Conservation (phyloP, 2,113 vertebrate genomes). For the Eulacestoma nigropectus region DNA sequence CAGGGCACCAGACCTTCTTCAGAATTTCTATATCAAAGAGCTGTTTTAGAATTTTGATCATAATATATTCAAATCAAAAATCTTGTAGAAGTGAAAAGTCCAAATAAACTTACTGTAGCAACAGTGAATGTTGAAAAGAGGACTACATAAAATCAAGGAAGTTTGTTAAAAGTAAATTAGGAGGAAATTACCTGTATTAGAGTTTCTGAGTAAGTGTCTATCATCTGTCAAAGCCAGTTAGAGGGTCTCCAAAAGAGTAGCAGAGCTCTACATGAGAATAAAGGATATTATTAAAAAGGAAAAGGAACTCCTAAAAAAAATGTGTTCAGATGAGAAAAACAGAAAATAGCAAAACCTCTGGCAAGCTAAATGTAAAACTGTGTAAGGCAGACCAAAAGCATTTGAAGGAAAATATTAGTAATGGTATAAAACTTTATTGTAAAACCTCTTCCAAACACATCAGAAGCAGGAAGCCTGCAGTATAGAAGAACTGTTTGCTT, state of each 20-base stretch:
- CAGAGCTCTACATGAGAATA: not conserved
- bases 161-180: slow-evolving; percentile 2
- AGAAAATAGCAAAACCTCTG: slow-evolving; percentile 30
- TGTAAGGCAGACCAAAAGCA: not conserved
- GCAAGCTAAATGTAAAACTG: not conserved
- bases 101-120: not conserved
- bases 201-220: not conserved
- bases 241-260: not conserved
- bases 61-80: not conserved
- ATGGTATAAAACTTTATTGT: not conserved
- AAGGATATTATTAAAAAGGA: not conserved
- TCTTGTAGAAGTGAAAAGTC: not conserved
- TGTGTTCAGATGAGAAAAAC: slow-evolving; percentile 16
- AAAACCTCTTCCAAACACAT: slow-evolving; percentile 22
- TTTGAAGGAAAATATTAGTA: slow-evolving; percentile 34
- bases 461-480: slow-evolving; percentile 6
- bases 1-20: not conserved
- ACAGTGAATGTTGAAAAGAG: not conserved
- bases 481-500: not conserved
- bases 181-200: not conserved
- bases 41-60: not conserved
- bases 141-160: not conserved
- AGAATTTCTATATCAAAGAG: not conserved
- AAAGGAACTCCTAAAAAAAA: not conserved
- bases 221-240: not conserved